Conservation (phyloP, 2,797 vertebrate species). For the Cygnus olor region DNA sequence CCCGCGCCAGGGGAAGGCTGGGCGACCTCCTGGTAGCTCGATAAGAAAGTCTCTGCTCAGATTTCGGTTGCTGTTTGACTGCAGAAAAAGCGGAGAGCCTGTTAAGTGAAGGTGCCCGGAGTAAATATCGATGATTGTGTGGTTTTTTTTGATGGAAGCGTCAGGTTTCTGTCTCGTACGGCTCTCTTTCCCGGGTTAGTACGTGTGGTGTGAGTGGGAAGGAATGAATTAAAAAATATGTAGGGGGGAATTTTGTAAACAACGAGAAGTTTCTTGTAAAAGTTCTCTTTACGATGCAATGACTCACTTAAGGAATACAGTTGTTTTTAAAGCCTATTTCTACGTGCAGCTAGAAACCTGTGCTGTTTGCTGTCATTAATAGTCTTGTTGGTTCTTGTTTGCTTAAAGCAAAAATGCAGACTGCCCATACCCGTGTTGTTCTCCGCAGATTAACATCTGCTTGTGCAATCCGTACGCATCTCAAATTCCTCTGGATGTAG, state of each 20-base stretch:
- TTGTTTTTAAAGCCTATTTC: slow-evolving; percentile 51
- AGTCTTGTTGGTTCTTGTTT: slow-evolving; percentile 69
- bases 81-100: neutral
- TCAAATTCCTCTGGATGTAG: neutral
- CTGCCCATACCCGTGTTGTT: slow-evolving; percentile 50
- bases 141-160: neutral
- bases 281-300: neutral
- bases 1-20: neutral
- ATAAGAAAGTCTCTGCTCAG: neutral
- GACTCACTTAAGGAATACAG: slow-evolving; percentile 35
- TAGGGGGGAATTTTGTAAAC: slow-evolving; percentile 16
- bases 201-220: neutral
- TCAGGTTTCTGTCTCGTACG: neutral
- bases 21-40: neutral
- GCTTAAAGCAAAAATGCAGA: slow-evolving; percentile 67
- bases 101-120: neutral
- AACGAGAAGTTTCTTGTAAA: slow-evolving; percentile 31
- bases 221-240: neutral
- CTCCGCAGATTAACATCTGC: slow-evolving; percentile 46
- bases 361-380: slow-evolving; percentile 60
- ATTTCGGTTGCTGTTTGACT: neutral
- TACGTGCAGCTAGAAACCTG: slow-evolving; percentile 57
- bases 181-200: neutral
- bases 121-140: neutral
- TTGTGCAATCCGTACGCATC: slow-evolving; percentile 48